Conservation (phyloP, 2,797 vertebrate species). For the Acomys russatus region DNA sequence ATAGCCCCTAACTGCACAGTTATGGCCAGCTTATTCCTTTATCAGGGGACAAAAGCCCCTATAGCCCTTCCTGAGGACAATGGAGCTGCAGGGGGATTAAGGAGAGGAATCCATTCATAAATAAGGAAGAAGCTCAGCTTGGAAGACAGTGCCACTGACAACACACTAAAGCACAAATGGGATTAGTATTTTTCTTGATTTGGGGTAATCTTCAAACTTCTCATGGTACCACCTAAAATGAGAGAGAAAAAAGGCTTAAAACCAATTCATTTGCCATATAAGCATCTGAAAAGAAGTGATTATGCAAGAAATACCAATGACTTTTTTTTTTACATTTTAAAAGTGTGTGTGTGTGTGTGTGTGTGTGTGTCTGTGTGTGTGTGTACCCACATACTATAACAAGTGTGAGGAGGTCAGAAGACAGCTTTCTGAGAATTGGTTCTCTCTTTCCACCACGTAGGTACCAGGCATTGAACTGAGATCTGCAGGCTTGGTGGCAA, state of each 20-base stretch:
- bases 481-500: not conserved
- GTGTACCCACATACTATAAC: not conserved
- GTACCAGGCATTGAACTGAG: not conserved
- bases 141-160: not conserved
- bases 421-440: not conserved
- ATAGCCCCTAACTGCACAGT: accelerated
- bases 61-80: not conserved
- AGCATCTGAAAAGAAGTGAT: not conserved
- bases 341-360: not conserved
- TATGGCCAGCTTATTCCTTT: not conserved
- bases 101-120: not conserved
- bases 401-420: not conserved
- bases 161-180: conserved; percentile 92
- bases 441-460: not conserved
- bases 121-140: accelerated
- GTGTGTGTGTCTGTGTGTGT: not conserved
- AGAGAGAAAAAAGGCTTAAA: conserved; percentile 30
- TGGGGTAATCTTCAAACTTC: conserved; percentile 98
- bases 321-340: not conserved
- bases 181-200: conserved; percentile 94
- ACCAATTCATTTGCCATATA: not conserved
- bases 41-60: not conserved
- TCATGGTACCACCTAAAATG: conserved; percentile 95
- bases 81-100: not conserved
- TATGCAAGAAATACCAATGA: not conserved